Base-by-base conservation (phyloP, 2,888 invertebrate species). In the Drosophila vallismaia region DNA sequence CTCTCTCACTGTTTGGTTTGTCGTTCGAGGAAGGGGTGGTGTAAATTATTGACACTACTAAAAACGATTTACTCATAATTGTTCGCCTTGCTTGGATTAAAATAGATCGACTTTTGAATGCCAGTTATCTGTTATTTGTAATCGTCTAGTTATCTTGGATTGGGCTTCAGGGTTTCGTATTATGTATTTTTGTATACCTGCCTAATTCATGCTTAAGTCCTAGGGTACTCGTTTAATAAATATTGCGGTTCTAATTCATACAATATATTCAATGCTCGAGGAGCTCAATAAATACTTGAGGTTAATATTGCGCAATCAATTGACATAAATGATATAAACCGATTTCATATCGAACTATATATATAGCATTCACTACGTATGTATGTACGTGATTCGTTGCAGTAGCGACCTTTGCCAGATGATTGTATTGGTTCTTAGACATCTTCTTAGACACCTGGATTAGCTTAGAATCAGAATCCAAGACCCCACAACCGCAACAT, bases 11-110 rank as follows among this genome's bases (percentile, higher is more conserved):
- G 19, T n/a, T 10, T 8, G 33, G 53, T 66, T 26, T 56, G 49
- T 49, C 53, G 44, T 59, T 75, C 69, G 64, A 63, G 44, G 24
- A 24, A 19, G 63, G 58, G 60, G 87, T 63, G 82, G 72, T 82
- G 82, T 82, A 82, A 82, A 82, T 82, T 87, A 82, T 82, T 86
- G 85, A 81, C 85, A 78, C 87, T 86, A 86, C 87, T n/a, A 86
- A 81, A 72, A 83, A 74, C 75, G 75, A 71, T 64, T 78, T 80
- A 76, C 51, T 84, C 60, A 78, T 86, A 84, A 74, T 80, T 74
- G 75, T 75, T 83, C 77, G 79, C 62, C 60, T 60, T 51, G 60
- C 50, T 74, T 71, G 83, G 69, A 70, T 72, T 71, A 72, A 83
- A 84, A 84, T 72, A 74, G 55, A 80, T 44, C 59, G 64, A 77